Percentiles rank a stretch among this genome's conserved stretches.
Evolutionary conservation across 2,888 invertebrate genomes (phyloP).

Genomic region (Caprella mutica): DNA sequence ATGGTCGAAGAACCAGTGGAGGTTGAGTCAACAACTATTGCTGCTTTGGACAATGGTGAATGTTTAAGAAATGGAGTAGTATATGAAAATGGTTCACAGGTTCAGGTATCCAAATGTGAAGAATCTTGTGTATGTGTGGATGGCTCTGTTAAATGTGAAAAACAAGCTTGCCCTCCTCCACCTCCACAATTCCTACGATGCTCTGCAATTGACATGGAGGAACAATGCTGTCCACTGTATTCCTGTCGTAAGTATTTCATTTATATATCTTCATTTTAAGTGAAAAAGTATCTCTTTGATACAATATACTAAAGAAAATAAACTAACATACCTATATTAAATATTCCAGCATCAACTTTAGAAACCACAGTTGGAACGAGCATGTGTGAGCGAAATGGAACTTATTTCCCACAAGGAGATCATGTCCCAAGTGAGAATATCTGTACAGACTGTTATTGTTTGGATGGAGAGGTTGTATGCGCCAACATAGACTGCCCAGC

Average conservation of each 20-base stretch:
- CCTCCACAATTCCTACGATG: constrained; percentile 24
- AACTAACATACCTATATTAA: no score
- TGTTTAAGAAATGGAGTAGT: constrained; percentile 12
- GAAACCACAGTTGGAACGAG: background rate
- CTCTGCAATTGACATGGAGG: constrained; percentile 7
- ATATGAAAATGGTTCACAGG: constrained; percentile 12
- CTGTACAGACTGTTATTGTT: constrained; percentile 32
- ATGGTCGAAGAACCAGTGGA: no score
- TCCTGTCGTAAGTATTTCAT: constrained; percentile 24
- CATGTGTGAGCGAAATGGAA: no score
- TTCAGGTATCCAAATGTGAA: constrained; percentile 20
- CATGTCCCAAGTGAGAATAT: constrained; percentile 26
- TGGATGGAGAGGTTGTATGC: constrained; percentile 23
- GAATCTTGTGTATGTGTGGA: constrained; percentile 20
- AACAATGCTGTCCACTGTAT: constrained; percentile 25
- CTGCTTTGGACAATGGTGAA: background rate
- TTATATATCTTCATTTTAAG: background rate
- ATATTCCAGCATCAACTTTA: background rate
- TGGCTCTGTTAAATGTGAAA: constrained; percentile 18
- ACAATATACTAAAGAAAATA: no score
- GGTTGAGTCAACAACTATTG: no score
- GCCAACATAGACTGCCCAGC: constrained; percentile 23
- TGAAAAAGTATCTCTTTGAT: no score
- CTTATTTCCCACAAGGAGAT: constrained; percentile 11
- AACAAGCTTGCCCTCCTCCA: constrained; percentile 18